phyloP scores from a whole-genome alignment of 2,113 vertebrate species.

The Sinocyclocheilus maitianheensis region DNA sequence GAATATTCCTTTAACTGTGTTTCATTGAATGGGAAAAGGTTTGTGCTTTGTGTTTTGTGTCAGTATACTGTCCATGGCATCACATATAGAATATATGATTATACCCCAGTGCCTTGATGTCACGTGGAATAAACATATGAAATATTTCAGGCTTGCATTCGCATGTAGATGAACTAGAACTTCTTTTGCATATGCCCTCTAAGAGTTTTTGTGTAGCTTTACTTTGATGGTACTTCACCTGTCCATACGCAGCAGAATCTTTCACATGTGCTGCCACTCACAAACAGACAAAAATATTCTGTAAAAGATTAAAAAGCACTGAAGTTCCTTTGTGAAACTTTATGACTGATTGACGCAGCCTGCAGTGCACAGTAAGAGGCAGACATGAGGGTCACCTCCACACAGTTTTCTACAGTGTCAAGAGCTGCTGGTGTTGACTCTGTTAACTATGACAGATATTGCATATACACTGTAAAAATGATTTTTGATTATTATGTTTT shows the following conservation, averaged over 20 bases:
- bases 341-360: background rate
- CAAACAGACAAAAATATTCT: slow-evolving; percentile 13
- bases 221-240: slow-evolving; percentile 33
- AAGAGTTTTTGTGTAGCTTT: slow-evolving; percentile 23
- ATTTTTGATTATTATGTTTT: too few relatives aligned
- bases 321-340: background rate
- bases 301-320: slow-evolving; percentile 10
- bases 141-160: background rate
- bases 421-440: background rate
- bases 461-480: too few relatives aligned
- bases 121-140: slow-evolving; percentile 26
- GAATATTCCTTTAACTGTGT: too few relatives aligned
- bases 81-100: background rate
- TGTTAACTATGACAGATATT: background rate
- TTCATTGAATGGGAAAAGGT: background rate
- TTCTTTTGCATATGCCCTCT: slow-evolving; percentile 28
- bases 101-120: slow-evolving; percentile 13
- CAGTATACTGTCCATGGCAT: too few relatives aligned
- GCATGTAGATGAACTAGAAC: background rate
- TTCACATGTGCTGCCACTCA: background rate
- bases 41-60: background rate
- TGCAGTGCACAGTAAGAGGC: background rate
- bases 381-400: slow-evolving; percentile 12
- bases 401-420: background rate
- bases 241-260: background rate